These are phyloP conservation scores for Isoperla grammatica DNA, from an alignment of 2,888 invertebrate species.

Conservation along the genomic window DNA sequence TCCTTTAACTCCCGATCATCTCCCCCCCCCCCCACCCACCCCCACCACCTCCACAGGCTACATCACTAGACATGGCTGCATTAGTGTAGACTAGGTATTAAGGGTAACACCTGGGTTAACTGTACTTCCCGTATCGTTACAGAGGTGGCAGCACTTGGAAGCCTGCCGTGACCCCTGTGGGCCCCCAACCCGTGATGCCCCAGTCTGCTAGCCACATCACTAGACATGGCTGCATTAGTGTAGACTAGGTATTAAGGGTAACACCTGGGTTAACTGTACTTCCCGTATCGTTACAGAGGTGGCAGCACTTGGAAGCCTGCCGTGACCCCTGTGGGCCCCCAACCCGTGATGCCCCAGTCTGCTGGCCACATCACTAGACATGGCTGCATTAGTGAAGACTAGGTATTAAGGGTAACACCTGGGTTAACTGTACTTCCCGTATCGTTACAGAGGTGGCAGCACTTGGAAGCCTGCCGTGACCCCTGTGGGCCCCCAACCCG, in stretches of 20 bases:
- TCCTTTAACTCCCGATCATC: too few species aligned
- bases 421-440: not conserved
- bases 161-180: constrained; percentile 79
- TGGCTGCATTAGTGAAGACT: too few species aligned
- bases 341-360: constrained; percentile 55
- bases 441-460: constrained; percentile 66
- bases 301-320: constrained; percentile 87
- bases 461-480: constrained; percentile 90
- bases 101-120: too few species aligned
- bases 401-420: too few species aligned
- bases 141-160: constrained; percentile 91
- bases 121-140: constrained; percentile 33
- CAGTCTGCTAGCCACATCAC: too few species aligned
- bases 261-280: too few species aligned
- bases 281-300: constrained; percentile 54
- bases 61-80: too few species aligned
- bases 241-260: too few species aligned
- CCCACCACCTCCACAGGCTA: too few species aligned
- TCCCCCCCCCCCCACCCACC: constrained; percentile 55
- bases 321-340: constrained; percentile 76
- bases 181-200: constrained; percentile 60
- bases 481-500: constrained; percentile 66
- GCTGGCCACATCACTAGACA: too few species aligned
- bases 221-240: too few species aligned
- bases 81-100: too few species aligned